A percentile compares a stretch with the other conserved stretches of the same genome.
Evolutionary conservation across 2,113 vertebrate genomes (phyloP).

Genomic region (Apodemus speciosus): DNA sequence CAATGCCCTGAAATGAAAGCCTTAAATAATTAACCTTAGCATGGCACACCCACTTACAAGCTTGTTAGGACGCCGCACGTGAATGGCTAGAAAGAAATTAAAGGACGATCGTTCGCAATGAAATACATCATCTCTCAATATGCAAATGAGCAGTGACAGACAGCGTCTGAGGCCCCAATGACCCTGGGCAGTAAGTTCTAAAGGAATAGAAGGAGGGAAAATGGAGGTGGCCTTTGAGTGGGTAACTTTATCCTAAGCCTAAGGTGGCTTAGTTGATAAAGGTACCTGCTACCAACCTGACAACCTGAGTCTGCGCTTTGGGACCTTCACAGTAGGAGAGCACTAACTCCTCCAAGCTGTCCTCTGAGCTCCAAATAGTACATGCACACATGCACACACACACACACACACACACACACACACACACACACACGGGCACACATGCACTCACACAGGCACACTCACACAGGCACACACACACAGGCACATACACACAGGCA

Average conservation of each 20-base stretch:
- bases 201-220: not conserved
- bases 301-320: too few species aligned
- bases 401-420: not conserved
- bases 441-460: not conserved
- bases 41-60: slow-evolving; percentile 54
- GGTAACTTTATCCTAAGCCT: too few species aligned
- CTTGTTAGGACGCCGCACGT: slow-evolving; percentile 31
- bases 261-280: not conserved
- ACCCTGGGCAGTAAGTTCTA: not conserved
- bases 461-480: not conserved
- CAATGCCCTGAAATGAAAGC: slow-evolving; percentile 20
- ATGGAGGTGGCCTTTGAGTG: too few species aligned
- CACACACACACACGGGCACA: not conserved
- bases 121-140: slow-evolving; percentile 49
- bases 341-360: not conserved
- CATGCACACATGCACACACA: not conserved
- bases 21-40: slow-evolving; percentile 62
- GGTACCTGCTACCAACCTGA: not conserved
- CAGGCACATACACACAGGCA: too few species aligned
- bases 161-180: not conserved
- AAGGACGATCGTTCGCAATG: slow-evolving; percentile 46
- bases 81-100: slow-evolving; percentile 55
- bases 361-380: not conserved
- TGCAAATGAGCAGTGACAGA: not conserved
- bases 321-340: not conserved